Evolutionary conservation across 1,140 invertebrate genomes (phyloP), one percentile per base, ranked within the genome.

Genomic region (Heliconius himera): DNA sequence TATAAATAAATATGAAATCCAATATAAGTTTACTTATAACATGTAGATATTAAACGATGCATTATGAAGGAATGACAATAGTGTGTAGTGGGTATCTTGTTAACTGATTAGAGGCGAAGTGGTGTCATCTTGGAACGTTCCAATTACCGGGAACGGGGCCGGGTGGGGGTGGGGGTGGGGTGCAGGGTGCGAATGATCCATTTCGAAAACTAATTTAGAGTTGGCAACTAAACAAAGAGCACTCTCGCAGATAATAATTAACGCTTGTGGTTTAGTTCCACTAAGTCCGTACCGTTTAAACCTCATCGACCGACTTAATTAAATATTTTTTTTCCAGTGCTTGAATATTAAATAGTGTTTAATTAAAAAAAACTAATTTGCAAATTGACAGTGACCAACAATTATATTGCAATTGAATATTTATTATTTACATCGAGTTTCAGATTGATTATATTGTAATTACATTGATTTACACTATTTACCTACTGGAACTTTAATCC

Each of bases 151-250:
- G 80, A 87, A 83, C 79, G 86, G 83, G 81, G 83, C 80, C 77
- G 77, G 72, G 75, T 74, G 41, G 13, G 9, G 38, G 38, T 41
- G 80, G 84, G 86, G 76, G 80, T 60, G 83, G 83, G 88, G 84
- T 81, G 81, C 79, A 85, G 91, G 92, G 91, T 91, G 92, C 88
- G 93, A 94, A 93, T 93, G 93, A 94, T 94, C 93, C 92, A 94
- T 94, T 94, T 93, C 93, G 91, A 94, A 94, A 94, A 94, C 93
- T 94, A 94, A 94, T 94, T 94, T 94, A 93, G 93, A 94, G 93
- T 94, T 94, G 91, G 93, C 91, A 94, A 94, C 93, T 94, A 94
- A 94, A 94, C 93, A 94, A 94, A 91, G 93, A 93, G 91, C 92
- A 93, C 92, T 94, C 89, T 93, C 90, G 85, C 92, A 93, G 92